Evolutionary conservation across 53 echinoderm and acorn worm genomes (phyloP).

Genomic region (Glandiceps talaboti): DNA sequence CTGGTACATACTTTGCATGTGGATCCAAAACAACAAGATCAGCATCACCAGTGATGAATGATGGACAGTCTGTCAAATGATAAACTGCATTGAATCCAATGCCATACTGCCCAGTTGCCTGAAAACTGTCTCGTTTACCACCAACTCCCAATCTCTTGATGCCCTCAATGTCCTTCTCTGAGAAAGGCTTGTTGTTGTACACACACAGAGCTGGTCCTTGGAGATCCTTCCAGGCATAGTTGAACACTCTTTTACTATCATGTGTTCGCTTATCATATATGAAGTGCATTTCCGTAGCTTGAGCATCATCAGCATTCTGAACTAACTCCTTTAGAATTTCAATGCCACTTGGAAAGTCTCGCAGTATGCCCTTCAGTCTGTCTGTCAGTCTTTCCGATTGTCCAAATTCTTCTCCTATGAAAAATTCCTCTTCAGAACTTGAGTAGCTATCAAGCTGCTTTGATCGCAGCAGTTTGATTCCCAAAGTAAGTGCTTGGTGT

Average conservation of each 20-base stretch:
- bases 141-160: constrained; percentile 79
- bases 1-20: constrained; percentile 26
- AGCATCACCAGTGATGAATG: constrained; percentile 49
- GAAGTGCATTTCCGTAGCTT: constrained; percentile 71
- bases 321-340: constrained; percentile 85
- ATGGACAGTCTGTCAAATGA: constrained; percentile 81
- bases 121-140: constrained; percentile 37
- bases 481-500: constrained; percentile 17
- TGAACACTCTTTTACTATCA: constrained; percentile 25
- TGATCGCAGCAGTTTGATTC: constrained; percentile 30
- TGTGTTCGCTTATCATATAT: constrained; percentile 54
- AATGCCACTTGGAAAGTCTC: constrained; percentile 55
- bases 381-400: constrained; percentile 67
- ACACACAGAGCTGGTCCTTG: constrained; percentile 53
- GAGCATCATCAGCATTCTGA: constrained; percentile 95
- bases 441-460: constrained; percentile 11
- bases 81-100: constrained; percentile 82
- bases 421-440: not conserved
- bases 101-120: constrained; percentile 42
- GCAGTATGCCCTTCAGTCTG: constrained; percentile 56
- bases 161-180: constrained; percentile 68
- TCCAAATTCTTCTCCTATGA: constrained; percentile 48
- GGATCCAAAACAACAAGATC: constrained; percentile 77
- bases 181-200: constrained; percentile 63
- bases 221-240: constrained; percentile 20